A percentile compares a stretch with the other conserved stretches of the same genome.
phyloP scores from a whole-genome alignment of 2,797 vertebrate species.

The Bradypodion pumilum region DNA sequence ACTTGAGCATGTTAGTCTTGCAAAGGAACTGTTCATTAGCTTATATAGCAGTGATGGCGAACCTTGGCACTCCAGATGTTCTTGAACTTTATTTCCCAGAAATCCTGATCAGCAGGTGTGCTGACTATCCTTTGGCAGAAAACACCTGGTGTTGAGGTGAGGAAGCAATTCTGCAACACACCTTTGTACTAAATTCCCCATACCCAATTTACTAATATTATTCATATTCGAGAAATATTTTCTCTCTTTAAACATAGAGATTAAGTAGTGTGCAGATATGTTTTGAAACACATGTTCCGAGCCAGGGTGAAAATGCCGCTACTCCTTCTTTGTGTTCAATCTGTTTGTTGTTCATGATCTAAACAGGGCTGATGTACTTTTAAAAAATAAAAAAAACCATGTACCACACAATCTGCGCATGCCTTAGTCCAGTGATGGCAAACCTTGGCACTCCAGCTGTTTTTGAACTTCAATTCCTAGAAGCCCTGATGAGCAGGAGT shows the following conservation, averaged over 20 bases:
- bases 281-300: neutral
- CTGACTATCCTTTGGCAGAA: neutral
- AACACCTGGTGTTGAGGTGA: neutral
- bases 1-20: no score
- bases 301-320: neutral
- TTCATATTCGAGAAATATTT: neutral
- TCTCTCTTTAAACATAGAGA: neutral
- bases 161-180: neutral
- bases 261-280: neutral
- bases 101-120: no score
- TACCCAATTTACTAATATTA: neutral
- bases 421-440: neutral
- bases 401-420: neutral
- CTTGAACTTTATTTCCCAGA: no score
- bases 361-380: neutral
- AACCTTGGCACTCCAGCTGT: no score
- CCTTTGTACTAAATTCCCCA: neutral
- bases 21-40: no score
- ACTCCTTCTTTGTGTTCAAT: neutral
- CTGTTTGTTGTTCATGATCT: neutral
- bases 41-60: no score
- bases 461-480: no score
- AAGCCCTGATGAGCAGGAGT: no score
- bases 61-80: no score
- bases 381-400: neutral